Evolutionary conservation across 2,113 vertebrate species (phyloP), one percentile per base, ranked within the genome.

Genomic region (Clarias macrocephalus): DNA sequence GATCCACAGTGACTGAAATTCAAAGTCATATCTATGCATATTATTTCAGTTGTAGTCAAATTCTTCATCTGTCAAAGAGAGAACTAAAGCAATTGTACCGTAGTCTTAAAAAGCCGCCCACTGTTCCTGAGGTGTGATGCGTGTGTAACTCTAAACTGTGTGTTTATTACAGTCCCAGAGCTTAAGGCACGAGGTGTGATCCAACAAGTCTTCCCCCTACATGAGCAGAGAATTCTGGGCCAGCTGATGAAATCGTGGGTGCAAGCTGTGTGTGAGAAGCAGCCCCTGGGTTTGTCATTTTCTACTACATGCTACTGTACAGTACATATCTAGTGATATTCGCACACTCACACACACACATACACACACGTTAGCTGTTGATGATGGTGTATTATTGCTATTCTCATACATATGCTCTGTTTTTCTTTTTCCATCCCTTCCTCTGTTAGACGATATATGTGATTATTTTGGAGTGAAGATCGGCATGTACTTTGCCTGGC

Each of bases 401-500:
- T 82, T 77, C 68, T 70, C 23, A 59, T 88, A 80, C 12, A 81
- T 62, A 19, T 28, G 66, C 52, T 72, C 48, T 86, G 2, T 33
- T 42, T 86, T 42, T 57, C 54, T 56, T 83, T 68, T 83, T 68
- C 12, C 89, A 21, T 91, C 86, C 88, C 11, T 85, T 0, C 48
- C 0, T 70, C 25, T 21, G 21, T 0, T 89, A 99, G 98, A 99
- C 87, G 98, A 99, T 65, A 98, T 99, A 92, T 98, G 97, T 13
- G 97, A 99, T 90, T 99, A 99, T 89, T 99, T 99, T 0, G 98
- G 98, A 5, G 98, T 99, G 92, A 99, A 99, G 93, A 97, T 99
- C 0, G 98, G 97, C 86, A 97, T 99, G 98, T 99, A 99, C 73
- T 99, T 99, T 0, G 97, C 98, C 91, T 99, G 98, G 98, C 88